phyloP scores from a whole-genome alignment of 2,888 invertebrate species.

The Venusia cambrica region DNA sequence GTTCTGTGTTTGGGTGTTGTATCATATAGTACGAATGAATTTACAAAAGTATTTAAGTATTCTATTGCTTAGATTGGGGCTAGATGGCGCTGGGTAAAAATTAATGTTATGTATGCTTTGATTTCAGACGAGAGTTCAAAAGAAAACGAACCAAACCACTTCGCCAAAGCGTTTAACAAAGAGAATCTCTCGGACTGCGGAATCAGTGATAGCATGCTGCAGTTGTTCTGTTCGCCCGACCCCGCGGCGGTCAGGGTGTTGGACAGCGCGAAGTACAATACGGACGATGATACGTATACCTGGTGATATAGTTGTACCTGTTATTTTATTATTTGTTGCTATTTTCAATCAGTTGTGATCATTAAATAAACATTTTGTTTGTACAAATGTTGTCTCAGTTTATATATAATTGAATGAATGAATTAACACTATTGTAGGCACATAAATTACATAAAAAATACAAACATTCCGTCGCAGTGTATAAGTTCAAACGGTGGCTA shows the following conservation, averaged over 20 bases:
- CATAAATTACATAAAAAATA: too few species aligned
- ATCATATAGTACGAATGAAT: too few species aligned
- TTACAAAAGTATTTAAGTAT: too few species aligned
- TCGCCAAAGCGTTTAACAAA: constrained; percentile 86
- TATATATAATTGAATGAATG: too few species aligned
- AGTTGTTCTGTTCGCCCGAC: constrained; percentile 84
- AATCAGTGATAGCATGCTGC: constrained; percentile 82
- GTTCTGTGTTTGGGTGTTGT: too few species aligned
- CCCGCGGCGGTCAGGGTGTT: constrained; percentile 72
- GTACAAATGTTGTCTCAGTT: too few species aligned
- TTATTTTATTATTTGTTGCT: constrained; percentile 21
- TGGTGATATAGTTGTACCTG: constrained; percentile 55
- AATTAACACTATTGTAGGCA: too few species aligned
- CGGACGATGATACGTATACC: constrained; percentile 79
- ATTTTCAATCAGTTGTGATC: constrained; percentile 37
- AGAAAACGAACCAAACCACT: constrained; percentile 71
- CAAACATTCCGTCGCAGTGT: too few species aligned
- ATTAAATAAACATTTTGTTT: constrained; percentile 45
- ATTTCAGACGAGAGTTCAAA: constrained; percentile 74
- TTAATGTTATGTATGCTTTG: too few species aligned
- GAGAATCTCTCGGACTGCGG: constrained; percentile 95
- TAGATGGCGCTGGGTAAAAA: too few species aligned
- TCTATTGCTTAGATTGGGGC: too few species aligned
- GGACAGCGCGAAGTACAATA: constrained; percentile 84
- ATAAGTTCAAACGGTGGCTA: too few species aligned